Conservation (phyloP, 1,140 invertebrate genomes). For the Caerostris darwini region DNA sequence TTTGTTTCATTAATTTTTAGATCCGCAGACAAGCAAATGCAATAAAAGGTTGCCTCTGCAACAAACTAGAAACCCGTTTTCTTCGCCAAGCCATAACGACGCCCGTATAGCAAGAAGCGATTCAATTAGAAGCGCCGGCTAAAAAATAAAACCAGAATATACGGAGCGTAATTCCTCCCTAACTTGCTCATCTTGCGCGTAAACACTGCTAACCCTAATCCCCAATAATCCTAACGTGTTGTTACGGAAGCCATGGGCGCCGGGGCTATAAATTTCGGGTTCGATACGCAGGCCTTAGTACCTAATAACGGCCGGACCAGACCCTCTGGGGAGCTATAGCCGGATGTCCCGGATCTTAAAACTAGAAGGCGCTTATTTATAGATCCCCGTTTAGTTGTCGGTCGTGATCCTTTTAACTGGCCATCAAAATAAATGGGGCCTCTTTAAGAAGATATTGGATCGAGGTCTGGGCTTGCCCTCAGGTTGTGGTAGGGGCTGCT, state of each 20-base stretch:
- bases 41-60: neutral
- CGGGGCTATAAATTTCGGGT: constrained; percentile 47
- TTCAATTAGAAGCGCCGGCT: constrained; percentile 3
- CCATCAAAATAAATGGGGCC: constrained; percentile 68
- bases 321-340: constrained; percentile 57
- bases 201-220: constrained; percentile 67
- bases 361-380: constrained; percentile 62
- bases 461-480: neutral
- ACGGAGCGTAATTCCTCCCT: neutral
- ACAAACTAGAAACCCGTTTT: neutral
- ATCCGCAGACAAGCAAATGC: no score
- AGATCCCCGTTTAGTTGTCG: constrained; percentile 68
- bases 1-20: no score
- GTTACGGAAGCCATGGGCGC: constrained; percentile 48
- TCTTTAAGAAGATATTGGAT: constrained; percentile 38
- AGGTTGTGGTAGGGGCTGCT: neutral
- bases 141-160: constrained; percentile 2
- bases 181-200: constrained; percentile 31
- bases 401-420: constrained; percentile 67
- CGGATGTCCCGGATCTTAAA: constrained; percentile 51
- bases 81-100: neutral
- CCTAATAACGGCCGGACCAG: constrained; percentile 35
- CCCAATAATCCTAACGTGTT: constrained; percentile 64
- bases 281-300: constrained; percentile 35
- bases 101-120: constrained; percentile 1